Conservation (phyloP, 2,113 vertebrate genomes). For the Microtus ochrogaster region DNA sequence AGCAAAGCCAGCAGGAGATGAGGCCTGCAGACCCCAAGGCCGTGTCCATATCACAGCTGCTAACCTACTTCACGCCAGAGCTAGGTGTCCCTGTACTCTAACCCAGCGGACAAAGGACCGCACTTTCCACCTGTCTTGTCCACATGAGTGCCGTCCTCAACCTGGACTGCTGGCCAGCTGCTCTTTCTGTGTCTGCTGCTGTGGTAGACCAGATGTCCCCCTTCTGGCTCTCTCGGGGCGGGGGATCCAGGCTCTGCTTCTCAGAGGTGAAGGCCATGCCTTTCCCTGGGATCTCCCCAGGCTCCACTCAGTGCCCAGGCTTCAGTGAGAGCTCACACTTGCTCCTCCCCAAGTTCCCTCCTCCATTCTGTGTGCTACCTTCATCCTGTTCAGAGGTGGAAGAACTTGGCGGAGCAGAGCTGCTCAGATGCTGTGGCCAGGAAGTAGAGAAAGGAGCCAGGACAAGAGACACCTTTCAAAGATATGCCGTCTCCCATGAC, state of each 20-base stretch:
- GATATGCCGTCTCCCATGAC: neutral
- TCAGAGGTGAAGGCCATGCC: neutral
- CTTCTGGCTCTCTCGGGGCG: neutral
- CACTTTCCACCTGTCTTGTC: neutral
- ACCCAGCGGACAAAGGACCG: neutral
- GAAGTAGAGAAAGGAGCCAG: neutral
- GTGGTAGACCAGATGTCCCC: neutral
- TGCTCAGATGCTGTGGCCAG: neutral
- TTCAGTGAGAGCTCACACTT: neutral
- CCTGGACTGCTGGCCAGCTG: neutral
- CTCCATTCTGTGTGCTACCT: neutral
- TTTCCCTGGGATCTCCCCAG: neutral
- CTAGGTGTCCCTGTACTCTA: neutral
- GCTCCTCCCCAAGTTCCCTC: neutral
- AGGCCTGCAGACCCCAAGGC: neutral
- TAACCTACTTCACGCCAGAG: neutral
- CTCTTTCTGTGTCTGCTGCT: neutral
- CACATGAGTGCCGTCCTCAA: neutral
- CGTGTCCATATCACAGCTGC: neutral
- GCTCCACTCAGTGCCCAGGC: neutral
- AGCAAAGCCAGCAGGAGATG: neutral
- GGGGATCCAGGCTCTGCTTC: neutral
- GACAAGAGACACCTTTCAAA: neutral
- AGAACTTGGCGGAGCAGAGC: neutral
- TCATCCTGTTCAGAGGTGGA: neutral